Conservation (phyloP, 1,140 invertebrate species). For the Rhysida immarginata region DNA sequence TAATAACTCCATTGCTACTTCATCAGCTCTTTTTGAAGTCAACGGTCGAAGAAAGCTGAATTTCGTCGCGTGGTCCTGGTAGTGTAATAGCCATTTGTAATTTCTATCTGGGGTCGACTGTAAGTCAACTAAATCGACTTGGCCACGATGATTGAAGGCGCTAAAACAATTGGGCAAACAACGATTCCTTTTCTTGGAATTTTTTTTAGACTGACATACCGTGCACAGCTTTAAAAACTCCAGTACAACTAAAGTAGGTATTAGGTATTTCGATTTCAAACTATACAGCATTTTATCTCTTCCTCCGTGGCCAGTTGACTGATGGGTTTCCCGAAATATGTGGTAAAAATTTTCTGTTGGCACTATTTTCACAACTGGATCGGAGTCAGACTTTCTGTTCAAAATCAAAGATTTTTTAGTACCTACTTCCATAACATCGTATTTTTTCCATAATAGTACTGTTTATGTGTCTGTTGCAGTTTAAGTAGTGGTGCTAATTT, state of each 20-base stretch:
- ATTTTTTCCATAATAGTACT: conserved; percentile 8
- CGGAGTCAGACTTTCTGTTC: conserved; percentile 8
- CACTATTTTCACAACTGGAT: conserved; percentile 10
- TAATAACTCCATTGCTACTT: conserved; percentile 17
- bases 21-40: neutral
- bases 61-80: neutral
- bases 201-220: conserved; percentile 11
- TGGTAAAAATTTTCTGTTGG: neutral
- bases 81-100: neutral
- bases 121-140: conserved; percentile 4
- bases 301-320: conserved; percentile 10
- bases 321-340: conserved; percentile 7
- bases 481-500: conserved; percentile 9
- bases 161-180: conserved; percentile 2
- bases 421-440: neutral
- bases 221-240: conserved; percentile 12
- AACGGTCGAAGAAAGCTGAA: neutral
- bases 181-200: neutral
- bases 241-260: conserved; percentile 10
- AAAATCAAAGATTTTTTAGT: neutral
- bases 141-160: conserved; percentile 6
- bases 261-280: conserved; percentile 11
- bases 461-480: conserved; percentile 8
- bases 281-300: conserved; percentile 16
- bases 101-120: neutral